These are phyloP conservation scores for Chorisops tibialis DNA, from an alignment of 2,888 invertebrate genomes.

Conservation along the genomic window DNA sequence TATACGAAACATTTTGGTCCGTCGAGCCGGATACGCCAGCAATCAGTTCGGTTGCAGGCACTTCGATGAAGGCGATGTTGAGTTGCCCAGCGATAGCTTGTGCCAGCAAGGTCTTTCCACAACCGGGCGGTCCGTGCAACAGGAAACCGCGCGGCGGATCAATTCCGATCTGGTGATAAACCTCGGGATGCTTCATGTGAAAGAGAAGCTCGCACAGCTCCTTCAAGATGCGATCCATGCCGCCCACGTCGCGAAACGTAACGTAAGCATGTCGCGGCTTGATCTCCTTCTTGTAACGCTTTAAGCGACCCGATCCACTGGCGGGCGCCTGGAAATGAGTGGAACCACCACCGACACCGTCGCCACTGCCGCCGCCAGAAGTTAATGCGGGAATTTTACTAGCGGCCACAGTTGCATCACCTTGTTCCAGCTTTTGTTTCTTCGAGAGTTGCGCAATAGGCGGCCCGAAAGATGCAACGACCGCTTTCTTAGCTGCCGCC, in stretches of 20 bases:
- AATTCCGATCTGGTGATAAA: slow-evolving; percentile 80
- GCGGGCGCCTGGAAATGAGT: background rate
- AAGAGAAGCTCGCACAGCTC: slow-evolving; percentile 72
- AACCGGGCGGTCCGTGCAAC: slow-evolving; percentile 94
- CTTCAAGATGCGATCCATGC: slow-evolving; percentile 69
- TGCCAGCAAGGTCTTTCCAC: slow-evolving; percentile 82
- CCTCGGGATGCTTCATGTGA: slow-evolving; percentile 86
- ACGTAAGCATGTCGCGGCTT: slow-evolving; percentile 21
- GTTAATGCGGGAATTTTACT: background rate
- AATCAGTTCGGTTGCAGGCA: slow-evolving; percentile 88
- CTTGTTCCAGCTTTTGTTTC: slow-evolving; percentile 34
- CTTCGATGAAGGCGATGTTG: slow-evolving; percentile 76
- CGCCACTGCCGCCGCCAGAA: slow-evolving; percentile 7
- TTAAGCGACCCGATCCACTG: background rate
- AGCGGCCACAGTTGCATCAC: background rate
- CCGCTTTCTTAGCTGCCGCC: slow-evolving; percentile 41
- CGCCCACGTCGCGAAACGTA: slow-evolving; percentile 65
- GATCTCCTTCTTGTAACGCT: slow-evolving; percentile 27
- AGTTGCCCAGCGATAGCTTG: slow-evolving; percentile 86
- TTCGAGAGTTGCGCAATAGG: slow-evolving; percentile 14
- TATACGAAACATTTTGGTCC: slow-evolving; percentile 86
- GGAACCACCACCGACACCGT: background rate
- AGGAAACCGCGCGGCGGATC: slow-evolving; percentile 87
- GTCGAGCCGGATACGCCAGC: slow-evolving; percentile 95
- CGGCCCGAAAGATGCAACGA: slow-evolving; percentile 6